Percentiles rank a stretch among this genome's conserved stretches.
phyloP scores from a whole-genome alignment of 2,113 vertebrate genomes.

The Pungitius pungitius region DNA sequence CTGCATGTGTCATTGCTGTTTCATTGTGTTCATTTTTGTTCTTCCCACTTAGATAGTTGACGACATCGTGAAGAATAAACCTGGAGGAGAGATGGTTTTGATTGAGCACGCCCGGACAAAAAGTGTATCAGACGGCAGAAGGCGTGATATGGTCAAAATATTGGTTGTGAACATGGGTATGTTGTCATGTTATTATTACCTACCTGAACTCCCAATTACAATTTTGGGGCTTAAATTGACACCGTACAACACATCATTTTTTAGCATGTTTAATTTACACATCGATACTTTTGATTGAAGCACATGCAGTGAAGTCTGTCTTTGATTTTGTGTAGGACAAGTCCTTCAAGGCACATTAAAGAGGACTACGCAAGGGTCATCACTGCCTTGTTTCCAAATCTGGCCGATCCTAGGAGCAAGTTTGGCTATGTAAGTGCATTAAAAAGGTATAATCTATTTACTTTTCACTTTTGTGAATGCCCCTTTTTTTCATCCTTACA shows the following conservation, averaged over 20 bases:
- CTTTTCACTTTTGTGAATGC: background rate
- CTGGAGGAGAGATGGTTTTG: constrained; percentile 39
- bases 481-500: background rate
- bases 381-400: constrained; percentile 27
- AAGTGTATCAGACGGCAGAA: constrained; percentile 27
- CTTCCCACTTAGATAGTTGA: constrained; percentile 17
- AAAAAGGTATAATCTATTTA: background rate
- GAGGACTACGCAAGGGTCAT: constrained; percentile 39
- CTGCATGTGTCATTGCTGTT: background rate
- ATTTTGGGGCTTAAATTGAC: background rate
- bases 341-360: constrained; percentile 25
- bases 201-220: background rate
- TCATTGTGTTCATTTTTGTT: background rate
- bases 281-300: no score
- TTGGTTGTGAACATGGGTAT: constrained; percentile 54
- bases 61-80: constrained; percentile 16
- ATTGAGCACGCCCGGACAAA: constrained; percentile 31
- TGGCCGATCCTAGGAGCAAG: constrained; percentile 16
- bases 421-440: constrained; percentile 24
- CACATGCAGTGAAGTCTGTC: no score
- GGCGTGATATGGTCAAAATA: constrained; percentile 44
- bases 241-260: background rate
- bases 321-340: no score
- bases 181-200: constrained; percentile 1
- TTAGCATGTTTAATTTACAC: background rate